Conservation (phyloP, 2,888 invertebrate species). For the Caprella mutica region DNA sequence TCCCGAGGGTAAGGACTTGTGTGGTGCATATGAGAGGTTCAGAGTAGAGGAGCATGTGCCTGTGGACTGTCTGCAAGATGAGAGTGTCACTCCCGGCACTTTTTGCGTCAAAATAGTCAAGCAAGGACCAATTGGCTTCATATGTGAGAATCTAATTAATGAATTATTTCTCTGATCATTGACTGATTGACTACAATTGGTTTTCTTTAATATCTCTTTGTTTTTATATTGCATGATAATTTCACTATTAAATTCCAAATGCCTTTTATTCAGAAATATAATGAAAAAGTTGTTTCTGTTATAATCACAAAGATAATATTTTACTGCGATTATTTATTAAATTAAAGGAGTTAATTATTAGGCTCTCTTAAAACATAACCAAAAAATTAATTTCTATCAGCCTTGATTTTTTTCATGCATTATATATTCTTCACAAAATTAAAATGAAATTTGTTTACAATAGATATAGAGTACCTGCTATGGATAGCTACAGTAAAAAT, state of each 20-base stretch:
- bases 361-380: too few relatives aligned
- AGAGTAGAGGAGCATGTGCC: conserved; percentile 74
- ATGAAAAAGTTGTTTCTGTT: neutral
- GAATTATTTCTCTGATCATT: neutral
- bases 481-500: too few relatives aligned
- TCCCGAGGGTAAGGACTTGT: conserved; percentile 65
- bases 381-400: too few relatives aligned
- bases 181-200: neutral
- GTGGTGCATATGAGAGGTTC: conserved; percentile 78
- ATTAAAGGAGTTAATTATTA: too few relatives aligned
- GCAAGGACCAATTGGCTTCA: conserved; percentile 84
- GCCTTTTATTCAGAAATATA: neutral
- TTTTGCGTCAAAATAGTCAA: conserved; percentile 92
- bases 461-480: too few relatives aligned
- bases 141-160: conserved; percentile 58
- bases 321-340: too few relatives aligned
- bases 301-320: too few relatives aligned
- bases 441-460: too few relatives aligned
- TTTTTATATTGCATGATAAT: neutral
- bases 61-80: conserved; percentile 86
- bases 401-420: too few relatives aligned
- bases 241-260: neutral
- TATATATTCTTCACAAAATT: too few relatives aligned
- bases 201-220: neutral
- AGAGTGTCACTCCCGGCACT: conserved; percentile 85